These are phyloP conservation scores for Abramis brama DNA, from an alignment of 2,113 vertebrate species.

Conservation along the genomic window DNA sequence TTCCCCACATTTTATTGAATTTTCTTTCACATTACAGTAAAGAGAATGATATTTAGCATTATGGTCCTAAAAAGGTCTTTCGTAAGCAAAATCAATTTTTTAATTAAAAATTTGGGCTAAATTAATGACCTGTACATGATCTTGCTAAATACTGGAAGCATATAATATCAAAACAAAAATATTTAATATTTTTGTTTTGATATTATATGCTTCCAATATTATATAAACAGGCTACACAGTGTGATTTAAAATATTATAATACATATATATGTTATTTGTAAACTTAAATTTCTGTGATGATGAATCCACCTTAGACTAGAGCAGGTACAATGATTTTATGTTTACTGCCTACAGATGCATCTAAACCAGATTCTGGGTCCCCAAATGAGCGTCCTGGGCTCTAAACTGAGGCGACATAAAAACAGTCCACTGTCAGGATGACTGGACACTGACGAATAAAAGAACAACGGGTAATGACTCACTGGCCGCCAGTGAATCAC, in stretches of 20 bases:
- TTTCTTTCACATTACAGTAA: not conserved
- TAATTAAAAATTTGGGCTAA: not conserved
- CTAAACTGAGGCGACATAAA: not conserved
- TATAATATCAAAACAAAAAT: no score
- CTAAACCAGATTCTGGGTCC: constrained; percentile 2
- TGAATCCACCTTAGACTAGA: not conserved
- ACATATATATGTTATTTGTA: not conserved
- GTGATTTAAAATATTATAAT: no score
- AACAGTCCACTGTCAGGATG: constrained; percentile 14
- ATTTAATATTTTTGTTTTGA: no score
- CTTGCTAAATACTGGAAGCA: not conserved
- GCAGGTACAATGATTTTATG: not conserved
- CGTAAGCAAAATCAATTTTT: no score
- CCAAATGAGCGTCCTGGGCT: constrained; percentile 15
- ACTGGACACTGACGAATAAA: not conserved
- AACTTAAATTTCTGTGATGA: not conserved
- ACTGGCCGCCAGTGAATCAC: constrained; percentile 12
- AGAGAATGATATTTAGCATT: not conserved
- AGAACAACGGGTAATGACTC: not conserved
- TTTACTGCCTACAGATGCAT: not conserved
- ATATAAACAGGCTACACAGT: no score
- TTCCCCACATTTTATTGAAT: not conserved
- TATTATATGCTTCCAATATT: no score
- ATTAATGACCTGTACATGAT: not conserved
- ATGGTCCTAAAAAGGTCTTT: no score